Conservation (phyloP, 1,140 invertebrate species). For the Philopotamus ludificatus region DNA sequence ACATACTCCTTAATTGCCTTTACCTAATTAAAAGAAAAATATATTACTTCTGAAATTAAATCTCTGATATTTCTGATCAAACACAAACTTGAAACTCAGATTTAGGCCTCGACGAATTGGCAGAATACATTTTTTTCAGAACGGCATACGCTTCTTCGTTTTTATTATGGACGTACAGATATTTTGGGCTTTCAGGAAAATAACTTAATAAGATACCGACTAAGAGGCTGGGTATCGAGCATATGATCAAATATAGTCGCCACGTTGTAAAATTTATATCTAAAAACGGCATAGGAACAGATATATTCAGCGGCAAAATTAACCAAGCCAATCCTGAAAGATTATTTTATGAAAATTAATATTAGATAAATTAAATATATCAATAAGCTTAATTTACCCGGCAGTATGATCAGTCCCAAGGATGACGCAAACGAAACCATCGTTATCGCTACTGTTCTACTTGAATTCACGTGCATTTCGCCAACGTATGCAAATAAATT, state of each 20-base stretch:
- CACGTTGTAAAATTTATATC: slow-evolving; percentile 59
- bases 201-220: slow-evolving; percentile 55
- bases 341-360: not conserved
- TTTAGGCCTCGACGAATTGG: slow-evolving; percentile 44
- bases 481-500: slow-evolving; percentile 60
- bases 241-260: slow-evolving; percentile 62
- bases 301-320: slow-evolving; percentile 60
- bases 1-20: slow-evolving; percentile 1
- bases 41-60: slow-evolving; percentile 2
- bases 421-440: slow-evolving; percentile 68
- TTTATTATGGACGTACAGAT: slow-evolving; percentile 62
- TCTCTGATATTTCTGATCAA: not conserved
- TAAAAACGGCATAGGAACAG: slow-evolving; percentile 43
- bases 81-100: slow-evolving; percentile 28
- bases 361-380: not conserved
- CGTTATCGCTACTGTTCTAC: slow-evolving; percentile 55
- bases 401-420: slow-evolving; percentile 63
- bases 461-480: slow-evolving; percentile 58
- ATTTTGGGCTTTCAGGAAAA: slow-evolving; percentile 76
- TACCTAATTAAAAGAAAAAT: slow-evolving; percentile 13
- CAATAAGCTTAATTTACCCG: slow-evolving; percentile 51
- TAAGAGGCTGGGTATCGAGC: slow-evolving; percentile 57
- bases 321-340: slow-evolving; percentile 62
- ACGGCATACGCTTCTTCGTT: slow-evolving; percentile 60
- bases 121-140: slow-evolving; percentile 60